These are phyloP conservation scores for Sturnira hondurensis DNA, from an alignment of 2,113 vertebrate species.

Conservation along the genomic window DNA sequence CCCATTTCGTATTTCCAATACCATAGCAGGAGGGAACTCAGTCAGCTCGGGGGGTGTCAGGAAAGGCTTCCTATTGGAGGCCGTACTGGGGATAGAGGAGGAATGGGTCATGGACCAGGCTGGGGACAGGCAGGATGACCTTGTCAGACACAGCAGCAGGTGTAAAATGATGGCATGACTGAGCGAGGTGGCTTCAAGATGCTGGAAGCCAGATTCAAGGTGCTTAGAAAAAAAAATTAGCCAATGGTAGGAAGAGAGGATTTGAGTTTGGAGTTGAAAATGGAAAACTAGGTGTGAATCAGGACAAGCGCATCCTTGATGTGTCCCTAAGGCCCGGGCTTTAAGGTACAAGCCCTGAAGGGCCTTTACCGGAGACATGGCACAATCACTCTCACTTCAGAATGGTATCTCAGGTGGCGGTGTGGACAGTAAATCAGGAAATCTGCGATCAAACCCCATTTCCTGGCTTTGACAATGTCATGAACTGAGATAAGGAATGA, in stretches of 20 bases:
- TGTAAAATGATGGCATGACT: background rate
- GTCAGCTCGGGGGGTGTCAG: background rate
- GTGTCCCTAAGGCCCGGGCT: background rate
- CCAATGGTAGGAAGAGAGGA: background rate
- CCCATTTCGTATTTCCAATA: background rate
- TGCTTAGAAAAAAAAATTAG: background rate
- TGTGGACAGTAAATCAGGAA: background rate
- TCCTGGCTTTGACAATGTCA: background rate
- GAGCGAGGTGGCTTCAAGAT: too few relatives aligned
- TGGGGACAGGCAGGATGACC: background rate
- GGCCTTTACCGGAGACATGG: background rate
- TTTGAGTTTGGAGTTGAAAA: background rate
- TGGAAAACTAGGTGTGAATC: background rate
- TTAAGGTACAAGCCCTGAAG: background rate
- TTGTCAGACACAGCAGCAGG: background rate
- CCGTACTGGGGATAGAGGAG: background rate
- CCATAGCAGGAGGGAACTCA: background rate
- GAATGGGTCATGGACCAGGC: background rate
- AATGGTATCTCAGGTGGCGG: background rate
- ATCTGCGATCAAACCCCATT: background rate
- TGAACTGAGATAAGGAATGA: background rate
- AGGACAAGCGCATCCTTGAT: background rate
- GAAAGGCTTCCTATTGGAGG: background rate
- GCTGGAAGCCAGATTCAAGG: background rate
- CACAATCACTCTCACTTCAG: background rate